Evolutionary conservation across 2,888 invertebrate species (phyloP).

Genomic region (Lochmaea crataegi): DNA sequence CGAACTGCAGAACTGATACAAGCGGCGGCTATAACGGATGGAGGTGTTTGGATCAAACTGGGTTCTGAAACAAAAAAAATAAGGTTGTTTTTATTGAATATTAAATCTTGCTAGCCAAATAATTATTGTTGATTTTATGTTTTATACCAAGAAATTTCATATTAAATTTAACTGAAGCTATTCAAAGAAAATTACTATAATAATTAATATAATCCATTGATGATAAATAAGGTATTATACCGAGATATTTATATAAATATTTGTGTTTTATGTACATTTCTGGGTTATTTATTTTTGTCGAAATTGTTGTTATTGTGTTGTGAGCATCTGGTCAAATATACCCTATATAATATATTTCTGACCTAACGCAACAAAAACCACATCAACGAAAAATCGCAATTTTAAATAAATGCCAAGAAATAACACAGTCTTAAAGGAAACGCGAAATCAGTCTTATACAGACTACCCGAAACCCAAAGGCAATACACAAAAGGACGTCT

Average conservation of each 20-base stretch:
- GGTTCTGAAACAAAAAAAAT: slow-evolving; percentile 71
- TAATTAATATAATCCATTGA: too few species aligned
- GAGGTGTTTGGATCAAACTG: slow-evolving; percentile 76
- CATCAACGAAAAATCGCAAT: slow-evolving; percentile 1
- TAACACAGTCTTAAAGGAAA: slow-evolving; percentile 23
- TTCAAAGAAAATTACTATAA: too few species aligned
- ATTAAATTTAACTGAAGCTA: too few species aligned
- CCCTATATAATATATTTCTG: slow-evolving; percentile 1
- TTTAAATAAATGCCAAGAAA: slow-evolving; percentile 3
- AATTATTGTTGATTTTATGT: too few species aligned
- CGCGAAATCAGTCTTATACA: slow-evolving; percentile 22
- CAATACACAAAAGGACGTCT: slow-evolving; percentile 28
- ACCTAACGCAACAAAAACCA: slow-evolving; percentile 15
- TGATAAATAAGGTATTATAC: too few species aligned
- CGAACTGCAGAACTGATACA: slow-evolving; percentile 77
- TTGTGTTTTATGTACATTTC: not conserved
- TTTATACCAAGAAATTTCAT: too few species aligned
- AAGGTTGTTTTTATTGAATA: too few species aligned
- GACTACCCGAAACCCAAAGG: slow-evolving; percentile 14
- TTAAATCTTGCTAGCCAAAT: too few species aligned
- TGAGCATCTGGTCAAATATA: not conserved
- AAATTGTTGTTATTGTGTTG: not conserved
- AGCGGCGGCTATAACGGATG: slow-evolving; percentile 78
- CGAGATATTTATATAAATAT: not conserved
- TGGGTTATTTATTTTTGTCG: not conserved